Percentiles rank a stretch among this genome's conserved stretches.
phyloP scores from a whole-genome alignment of 2,797 vertebrate species.

The Acanthornis magna region DNA sequence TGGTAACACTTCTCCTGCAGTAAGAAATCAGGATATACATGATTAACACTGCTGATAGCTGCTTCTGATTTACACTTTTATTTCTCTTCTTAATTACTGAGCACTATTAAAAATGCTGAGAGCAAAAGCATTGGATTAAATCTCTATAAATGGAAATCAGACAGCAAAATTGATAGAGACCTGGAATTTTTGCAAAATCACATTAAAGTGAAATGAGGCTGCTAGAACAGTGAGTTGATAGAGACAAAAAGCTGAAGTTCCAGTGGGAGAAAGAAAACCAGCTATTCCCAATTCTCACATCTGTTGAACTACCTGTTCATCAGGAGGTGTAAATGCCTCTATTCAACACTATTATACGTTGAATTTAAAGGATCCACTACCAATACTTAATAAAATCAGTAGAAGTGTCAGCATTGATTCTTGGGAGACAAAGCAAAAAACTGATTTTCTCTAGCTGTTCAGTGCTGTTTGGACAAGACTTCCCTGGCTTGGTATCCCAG shows the following conservation, averaged over 20 bases:
- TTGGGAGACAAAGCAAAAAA: neutral
- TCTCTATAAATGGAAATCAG: neutral
- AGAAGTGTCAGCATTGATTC: neutral
- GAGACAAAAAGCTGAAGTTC: neutral
- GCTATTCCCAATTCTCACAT: rapidly evolving
- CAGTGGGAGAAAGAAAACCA: neutral
- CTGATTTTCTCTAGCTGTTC: neutral
- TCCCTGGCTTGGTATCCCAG: neutral
- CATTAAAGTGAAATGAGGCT: neutral
- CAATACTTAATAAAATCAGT: neutral
- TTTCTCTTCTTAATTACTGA: neutral
- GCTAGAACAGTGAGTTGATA: neutral
- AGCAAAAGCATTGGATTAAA: neutral
- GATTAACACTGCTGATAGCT: neutral
- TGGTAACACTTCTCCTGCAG: neutral
- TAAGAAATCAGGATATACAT: neutral
- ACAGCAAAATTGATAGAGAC: neutral
- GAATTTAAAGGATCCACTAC: neutral
- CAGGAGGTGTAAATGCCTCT: neutral
- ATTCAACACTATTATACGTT: neutral
- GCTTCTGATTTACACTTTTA: neutral
- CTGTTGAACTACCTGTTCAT: rapidly evolving
- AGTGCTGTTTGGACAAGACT: neutral
- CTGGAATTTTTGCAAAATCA: neutral
- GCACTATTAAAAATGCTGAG: neutral